A percentile compares a stretch with the other conserved stretches of the same genome.
Conservation (phyloP, 2,888 invertebrate genomes). For the Nymphalis urticae region DNA sequence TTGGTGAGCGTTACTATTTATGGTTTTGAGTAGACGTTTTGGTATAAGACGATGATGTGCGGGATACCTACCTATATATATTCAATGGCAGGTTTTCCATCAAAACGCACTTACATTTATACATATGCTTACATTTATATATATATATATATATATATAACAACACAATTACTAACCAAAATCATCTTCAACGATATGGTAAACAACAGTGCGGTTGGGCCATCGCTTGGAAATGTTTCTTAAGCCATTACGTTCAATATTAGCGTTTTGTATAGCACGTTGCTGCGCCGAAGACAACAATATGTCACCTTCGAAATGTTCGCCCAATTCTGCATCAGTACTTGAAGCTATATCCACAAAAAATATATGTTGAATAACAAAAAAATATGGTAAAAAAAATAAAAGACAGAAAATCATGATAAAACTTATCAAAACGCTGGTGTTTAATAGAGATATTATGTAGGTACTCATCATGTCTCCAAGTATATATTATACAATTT, state of each 20-base stretch:
- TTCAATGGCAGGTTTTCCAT: neutral
- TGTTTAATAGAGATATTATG: no score
- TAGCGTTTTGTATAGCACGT: constrained; percentile 51
- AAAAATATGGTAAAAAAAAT: no score
- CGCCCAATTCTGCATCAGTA: constrained; percentile 58
- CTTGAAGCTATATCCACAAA: constrained; percentile 20
- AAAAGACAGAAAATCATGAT: neutral
- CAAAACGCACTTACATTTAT: neutral
- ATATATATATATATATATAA: neutral
- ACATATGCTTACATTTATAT: neutral
- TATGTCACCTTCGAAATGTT: constrained; percentile 78
- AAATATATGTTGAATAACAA: no score
- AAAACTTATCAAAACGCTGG: no score
- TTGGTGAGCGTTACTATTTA: no score
- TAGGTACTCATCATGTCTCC: no score
- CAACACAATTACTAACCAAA: constrained; percentile 62
- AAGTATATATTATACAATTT: no score
- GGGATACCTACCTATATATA: no score
- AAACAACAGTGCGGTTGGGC: constrained; percentile 73
- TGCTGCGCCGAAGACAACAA: constrained; percentile 58
- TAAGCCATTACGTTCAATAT: constrained; percentile 66
- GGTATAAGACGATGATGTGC: no score
- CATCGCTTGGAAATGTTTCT: constrained; percentile 66
- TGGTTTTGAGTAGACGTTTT: no score
- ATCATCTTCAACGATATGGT: constrained; percentile 63